Evolutionary conservation across 1,140 invertebrate genomes (phyloP).

Genomic region (Pseudomyrmex flavicornis): DNA sequence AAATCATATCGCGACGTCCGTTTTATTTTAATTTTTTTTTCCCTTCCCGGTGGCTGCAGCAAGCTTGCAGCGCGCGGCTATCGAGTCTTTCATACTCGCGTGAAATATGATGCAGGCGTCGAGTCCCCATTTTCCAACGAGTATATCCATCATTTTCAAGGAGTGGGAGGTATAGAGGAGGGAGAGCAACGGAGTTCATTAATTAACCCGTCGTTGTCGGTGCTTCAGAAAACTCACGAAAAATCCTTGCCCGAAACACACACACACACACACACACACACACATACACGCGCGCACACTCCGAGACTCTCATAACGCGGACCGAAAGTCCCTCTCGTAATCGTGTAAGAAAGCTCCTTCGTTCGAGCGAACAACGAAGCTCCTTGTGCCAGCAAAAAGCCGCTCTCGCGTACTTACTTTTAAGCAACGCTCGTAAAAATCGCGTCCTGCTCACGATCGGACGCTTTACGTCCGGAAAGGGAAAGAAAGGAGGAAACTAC

Average conservation of each 20-base stretch:
- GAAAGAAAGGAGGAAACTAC: constrained; percentile 13
- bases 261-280: too few species aligned
- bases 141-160: constrained; percentile 50
- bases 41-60: too few species aligned
- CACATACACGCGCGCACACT: too few species aligned
- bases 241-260: constrained; percentile 2
- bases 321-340: too few species aligned
- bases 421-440: constrained; percentile 47
- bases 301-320: too few species aligned
- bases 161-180: neutral
- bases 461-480: constrained; percentile 13
- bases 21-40: constrained; percentile 1
- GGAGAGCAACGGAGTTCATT: constrained; percentile 15
- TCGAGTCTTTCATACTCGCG: constrained; percentile 20
- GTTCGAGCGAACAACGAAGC: constrained; percentile 41
- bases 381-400: constrained; percentile 40
- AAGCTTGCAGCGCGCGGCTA: neutral
- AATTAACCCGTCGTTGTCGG: constrained; percentile 51
- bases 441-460: constrained; percentile 19
- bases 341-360: too few species aligned
- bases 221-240: constrained; percentile 43
- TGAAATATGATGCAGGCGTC: constrained; percentile 39
- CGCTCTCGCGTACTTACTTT: constrained; percentile 41
- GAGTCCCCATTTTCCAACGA: constrained; percentile 30
- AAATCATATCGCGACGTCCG: constrained; percentile 8